Conservation (phyloP, 2,113 vertebrate genomes). For the Maccullochella peelii region DNA sequence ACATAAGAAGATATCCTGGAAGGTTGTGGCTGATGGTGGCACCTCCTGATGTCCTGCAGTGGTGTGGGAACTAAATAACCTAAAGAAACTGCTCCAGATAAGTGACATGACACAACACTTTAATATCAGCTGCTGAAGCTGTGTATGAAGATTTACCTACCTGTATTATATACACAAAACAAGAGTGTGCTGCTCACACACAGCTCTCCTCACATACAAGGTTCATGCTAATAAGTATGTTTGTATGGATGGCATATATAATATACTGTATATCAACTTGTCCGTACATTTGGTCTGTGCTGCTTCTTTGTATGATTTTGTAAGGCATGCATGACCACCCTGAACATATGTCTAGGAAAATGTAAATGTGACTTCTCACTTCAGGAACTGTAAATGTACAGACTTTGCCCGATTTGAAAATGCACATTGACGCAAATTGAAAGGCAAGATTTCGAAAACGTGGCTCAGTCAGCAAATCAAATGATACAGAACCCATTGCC, state of each 20-base stretch:
- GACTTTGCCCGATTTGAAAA: slow-evolving; percentile 22
- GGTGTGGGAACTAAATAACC: slow-evolving; percentile 15
- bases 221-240: slow-evolving; percentile 21
- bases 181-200: slow-evolving; percentile 1
- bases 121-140: slow-evolving; percentile 21
- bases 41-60: slow-evolving; percentile 9
- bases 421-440: slow-evolving; percentile 50
- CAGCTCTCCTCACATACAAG: slow-evolving; percentile 1
- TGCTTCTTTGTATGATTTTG: background rate
- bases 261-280: background rate
- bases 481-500: slow-evolving; percentile 60
- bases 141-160: slow-evolving; percentile 12
- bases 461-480: slow-evolving; percentile 65
- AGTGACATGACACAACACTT: background rate
- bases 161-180: slow-evolving; percentile 21
- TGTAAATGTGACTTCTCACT: slow-evolving; percentile 23
- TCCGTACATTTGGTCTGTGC: background rate
- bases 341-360: background rate
- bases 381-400: slow-evolving; percentile 1
- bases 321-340: background rate
- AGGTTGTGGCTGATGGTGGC: background rate
- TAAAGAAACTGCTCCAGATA: background rate
- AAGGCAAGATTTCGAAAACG: slow-evolving; percentile 44
- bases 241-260: background rate
- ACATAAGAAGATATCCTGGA: background rate